Base-by-base conservation (phyloP, 2,797 vertebrate species). In the Fistularia tabacaria region DNA sequence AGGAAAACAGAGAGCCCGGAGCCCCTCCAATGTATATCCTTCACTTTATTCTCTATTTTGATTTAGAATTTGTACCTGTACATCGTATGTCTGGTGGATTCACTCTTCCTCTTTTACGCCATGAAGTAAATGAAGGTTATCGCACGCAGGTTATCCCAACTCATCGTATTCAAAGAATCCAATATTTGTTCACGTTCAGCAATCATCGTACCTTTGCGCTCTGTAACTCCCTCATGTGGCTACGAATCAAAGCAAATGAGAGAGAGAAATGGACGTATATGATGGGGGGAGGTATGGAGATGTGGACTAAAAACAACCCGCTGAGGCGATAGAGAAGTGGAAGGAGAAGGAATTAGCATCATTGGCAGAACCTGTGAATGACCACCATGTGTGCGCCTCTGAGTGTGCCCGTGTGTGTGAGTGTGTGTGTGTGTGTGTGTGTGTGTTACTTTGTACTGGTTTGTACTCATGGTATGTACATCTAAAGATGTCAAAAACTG, bases 221-320 rank as follows among this genome's bases (percentile, higher is more conserved):
- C 50, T 38, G 66, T 38, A 67, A 52, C 38, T 53, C 62, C 41
- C 43, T 66, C 8, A 61, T 49, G 57, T 59, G 70, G 64, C 64
- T 38, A 15, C 43, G 40, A 70, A 72, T 70, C 62, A 82, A 71
- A 77, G 69, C 10, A 2, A 67, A 57, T 3, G 10, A 41, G 48
- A 59, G 13, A 15, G 41, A 46, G 49, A 52, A 50, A 71, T 54
- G 60, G 49, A 62, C 0, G 25, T 37, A 51, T 45, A 50, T 57
- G 65, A 3, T 25, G 25, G 25, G 54, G 57, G 71, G 66, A 72
- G 49, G 65, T 60, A 63, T 54, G 46, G 52, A 64, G 47, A 42
- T 64, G 59, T 49, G 62, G 36, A 63, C 42, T 54, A 51, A 59
- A 71, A 76, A 42, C 54, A 49, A 4, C 52, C 38, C 4, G 25